These are phyloP conservation scores for Periphyllus acericola DNA, from an alignment of 2,888 invertebrate genomes.

Conservation along the genomic window DNA sequence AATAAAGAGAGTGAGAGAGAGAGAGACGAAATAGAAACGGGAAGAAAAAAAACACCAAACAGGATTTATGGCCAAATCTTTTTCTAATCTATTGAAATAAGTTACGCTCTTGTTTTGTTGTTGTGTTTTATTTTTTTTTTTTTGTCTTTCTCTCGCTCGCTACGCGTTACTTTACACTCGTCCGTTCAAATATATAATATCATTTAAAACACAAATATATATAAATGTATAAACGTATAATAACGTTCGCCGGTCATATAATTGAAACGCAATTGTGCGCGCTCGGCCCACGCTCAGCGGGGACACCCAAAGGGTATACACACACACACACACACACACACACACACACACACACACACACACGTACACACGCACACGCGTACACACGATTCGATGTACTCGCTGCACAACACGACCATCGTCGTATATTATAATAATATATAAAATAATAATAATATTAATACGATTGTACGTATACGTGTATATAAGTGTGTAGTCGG, in stretches of 20 bases:
- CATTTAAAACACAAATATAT: neutral
- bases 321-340: neutral
- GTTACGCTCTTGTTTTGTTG: constrained; percentile 42
- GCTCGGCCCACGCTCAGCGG: constrained; percentile 50
- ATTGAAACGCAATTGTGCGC: constrained; percentile 55
- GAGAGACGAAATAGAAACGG: neutral
- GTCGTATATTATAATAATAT: neutral
- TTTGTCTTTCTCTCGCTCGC: neutral
- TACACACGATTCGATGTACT: neutral
- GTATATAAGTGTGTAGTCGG: neutral
- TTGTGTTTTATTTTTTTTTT: neutral
- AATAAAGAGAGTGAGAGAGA: constrained; percentile 7
- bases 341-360: neutral
- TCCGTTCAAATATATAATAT: neutral
- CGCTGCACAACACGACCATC: constrained; percentile 39
- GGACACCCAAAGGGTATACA: constrained; percentile 54
- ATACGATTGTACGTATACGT: neutral
- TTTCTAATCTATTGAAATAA: constrained; percentile 58
- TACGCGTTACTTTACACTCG: neutral
- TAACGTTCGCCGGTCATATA: constrained; percentile 41
- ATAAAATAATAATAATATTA: constrained; percentile 31
- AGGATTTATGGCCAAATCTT: constrained; percentile 60
- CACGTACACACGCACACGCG: neutral
- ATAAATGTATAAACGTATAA: neutral
- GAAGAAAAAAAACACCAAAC: constrained; percentile 41